Percentiles rank a stretch among this genome's conserved stretches.
Evolutionary conservation across 2,888 invertebrate genomes (phyloP).

Genomic region (Apotomis turbidana): DNA sequence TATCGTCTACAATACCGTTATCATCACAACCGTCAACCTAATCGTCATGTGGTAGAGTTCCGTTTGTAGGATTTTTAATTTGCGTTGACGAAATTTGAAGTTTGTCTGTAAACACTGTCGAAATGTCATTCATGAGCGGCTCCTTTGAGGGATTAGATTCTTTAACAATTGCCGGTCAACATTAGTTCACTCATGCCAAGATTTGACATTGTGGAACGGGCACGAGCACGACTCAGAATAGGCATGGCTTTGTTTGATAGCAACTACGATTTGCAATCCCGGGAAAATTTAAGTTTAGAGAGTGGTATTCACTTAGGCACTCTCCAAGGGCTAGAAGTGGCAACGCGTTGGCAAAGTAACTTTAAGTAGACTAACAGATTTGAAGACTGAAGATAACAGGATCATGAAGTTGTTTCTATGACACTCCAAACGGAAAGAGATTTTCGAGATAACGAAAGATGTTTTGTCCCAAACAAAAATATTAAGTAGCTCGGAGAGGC

Average conservation of each 20-base stretch:
- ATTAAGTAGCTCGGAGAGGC: no score
- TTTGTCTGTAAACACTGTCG: constrained; percentile 68
- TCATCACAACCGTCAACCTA: constrained; percentile 40
- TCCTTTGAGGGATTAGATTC: constrained; percentile 78
- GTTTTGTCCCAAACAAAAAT: no score
- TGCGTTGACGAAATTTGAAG: constrained; percentile 46
- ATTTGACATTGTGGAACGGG: constrained; percentile 68
- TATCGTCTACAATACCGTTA: constrained; percentile 4
- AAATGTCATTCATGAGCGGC: constrained; percentile 63
- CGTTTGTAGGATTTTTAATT: constrained; percentile 44
- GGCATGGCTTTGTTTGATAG: background rate
- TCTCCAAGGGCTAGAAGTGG: no score
- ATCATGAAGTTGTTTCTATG: no score
- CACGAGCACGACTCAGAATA: constrained; percentile 43
- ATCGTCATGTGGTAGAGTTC: constrained; percentile 49
- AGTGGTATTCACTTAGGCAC: no score
- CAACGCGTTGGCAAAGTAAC: no score
- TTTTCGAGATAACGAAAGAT: no score
- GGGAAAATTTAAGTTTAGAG: no score
- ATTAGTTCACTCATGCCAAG: constrained; percentile 57
- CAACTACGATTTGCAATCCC: background rate
- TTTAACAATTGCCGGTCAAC: constrained; percentile 77
- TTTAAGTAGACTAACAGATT: no score
- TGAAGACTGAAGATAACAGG: no score
- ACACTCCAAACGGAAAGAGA: no score